These are phyloP conservation scores for Drusus annulatus DNA, from an alignment of 1,140 invertebrate genomes.

Conservation along the genomic window DNA sequence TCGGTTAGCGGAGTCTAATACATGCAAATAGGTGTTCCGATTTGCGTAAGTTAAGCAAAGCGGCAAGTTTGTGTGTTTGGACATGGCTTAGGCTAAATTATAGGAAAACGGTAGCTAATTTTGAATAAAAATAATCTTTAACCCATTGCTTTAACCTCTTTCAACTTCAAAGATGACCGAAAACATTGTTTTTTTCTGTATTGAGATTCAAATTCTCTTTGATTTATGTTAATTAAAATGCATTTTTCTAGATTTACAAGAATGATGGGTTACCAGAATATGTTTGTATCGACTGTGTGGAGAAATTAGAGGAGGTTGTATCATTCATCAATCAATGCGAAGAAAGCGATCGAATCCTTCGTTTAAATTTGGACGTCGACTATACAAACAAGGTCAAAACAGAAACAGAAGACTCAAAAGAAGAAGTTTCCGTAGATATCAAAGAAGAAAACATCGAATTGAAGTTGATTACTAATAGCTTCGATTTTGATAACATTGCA, in stretches of 20 bases:
- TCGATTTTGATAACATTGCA: not conserved
- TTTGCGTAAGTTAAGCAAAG: no score
- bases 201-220: not conserved
- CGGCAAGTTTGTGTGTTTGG: no score
- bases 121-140: not conserved
- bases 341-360: conserved; percentile 37
- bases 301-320: conserved; percentile 5
- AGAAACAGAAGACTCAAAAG: not conserved
- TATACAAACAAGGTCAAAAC: not conserved
- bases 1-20: no score
- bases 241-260: conserved; percentile 25
- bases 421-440: not conserved
- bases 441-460: conserved; percentile 28
- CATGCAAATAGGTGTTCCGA: no score
- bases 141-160: not conserved
- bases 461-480: not conserved
- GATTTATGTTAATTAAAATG: not conserved
- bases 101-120: not conserved
- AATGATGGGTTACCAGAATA: conserved; percentile 36
- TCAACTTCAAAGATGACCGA: not conserved
- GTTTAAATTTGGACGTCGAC: conserved; percentile 6
- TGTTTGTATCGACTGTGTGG: conserved; percentile 3
- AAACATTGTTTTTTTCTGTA: not conserved
- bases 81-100: not conserved
- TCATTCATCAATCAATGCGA: conserved; percentile 28